These are phyloP conservation scores for Phylloscopus collybita DNA, from an alignment of 2,797 vertebrate genomes.

Conservation along the genomic window DNA sequence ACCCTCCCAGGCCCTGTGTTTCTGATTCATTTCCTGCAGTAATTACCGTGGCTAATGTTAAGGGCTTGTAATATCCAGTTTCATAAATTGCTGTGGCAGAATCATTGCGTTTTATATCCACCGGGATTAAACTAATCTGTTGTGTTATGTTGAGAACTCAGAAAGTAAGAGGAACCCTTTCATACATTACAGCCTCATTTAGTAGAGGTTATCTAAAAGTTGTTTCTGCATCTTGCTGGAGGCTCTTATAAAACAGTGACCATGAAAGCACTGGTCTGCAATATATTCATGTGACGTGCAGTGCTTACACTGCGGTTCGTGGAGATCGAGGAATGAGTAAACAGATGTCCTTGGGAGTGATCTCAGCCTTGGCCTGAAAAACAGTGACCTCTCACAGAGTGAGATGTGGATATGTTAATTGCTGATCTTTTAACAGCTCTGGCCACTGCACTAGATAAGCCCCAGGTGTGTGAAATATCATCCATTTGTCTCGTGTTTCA, in stretches of 20 bases:
- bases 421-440: conserved; percentile 25
- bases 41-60: neutral
- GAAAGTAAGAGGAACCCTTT: neutral
- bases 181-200: neutral
- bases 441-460: neutral
- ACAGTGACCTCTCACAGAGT: neutral
- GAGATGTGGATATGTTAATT: neutral
- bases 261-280: neutral
- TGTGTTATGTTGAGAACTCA: neutral
- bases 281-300: neutral
- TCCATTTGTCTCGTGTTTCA: conserved; percentile 7
- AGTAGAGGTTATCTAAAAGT: neutral
- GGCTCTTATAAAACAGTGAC: neutral
- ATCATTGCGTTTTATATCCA: neutral
- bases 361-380: conserved; percentile 27
- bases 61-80: neutral
- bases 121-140: conserved; percentile 23
- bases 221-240: neutral
- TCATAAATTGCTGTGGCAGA: conserved; percentile 18
- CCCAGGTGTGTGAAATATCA: conserved; percentile 41
- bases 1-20: neutral
- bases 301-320: neutral
- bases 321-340: neutral
- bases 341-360: neutral
- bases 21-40: conserved; percentile 3